Evolutionary conservation across 2,797 vertebrate species (phyloP).

Genomic region (Apodemus agrarius): DNA sequence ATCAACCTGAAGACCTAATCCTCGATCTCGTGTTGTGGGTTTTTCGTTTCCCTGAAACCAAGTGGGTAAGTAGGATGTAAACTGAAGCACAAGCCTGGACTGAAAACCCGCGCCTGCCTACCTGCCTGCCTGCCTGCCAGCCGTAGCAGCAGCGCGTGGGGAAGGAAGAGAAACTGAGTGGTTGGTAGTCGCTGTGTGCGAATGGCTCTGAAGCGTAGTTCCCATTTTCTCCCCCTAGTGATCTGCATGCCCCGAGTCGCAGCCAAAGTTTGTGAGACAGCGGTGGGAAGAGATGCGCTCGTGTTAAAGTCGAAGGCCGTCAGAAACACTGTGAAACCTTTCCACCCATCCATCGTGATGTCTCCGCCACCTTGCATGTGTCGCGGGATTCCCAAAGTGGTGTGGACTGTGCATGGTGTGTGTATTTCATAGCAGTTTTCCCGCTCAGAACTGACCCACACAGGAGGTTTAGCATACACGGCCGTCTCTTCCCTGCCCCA

Average conservation of each 20-base stretch:
- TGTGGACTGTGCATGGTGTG: constrained; percentile 80
- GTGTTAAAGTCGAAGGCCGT: constrained; percentile 86
- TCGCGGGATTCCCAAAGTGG: constrained; percentile 78
- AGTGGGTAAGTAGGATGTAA: constrained; percentile 67
- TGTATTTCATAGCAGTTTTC: constrained; percentile 76
- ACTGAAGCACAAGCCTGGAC: constrained; percentile 81
- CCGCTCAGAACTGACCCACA: constrained; percentile 77
- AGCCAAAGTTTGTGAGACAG: constrained; percentile 84
- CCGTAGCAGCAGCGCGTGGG: no score
- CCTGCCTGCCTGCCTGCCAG: no score
- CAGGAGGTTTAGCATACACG: constrained; percentile 44
- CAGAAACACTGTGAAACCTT: constrained; percentile 88
- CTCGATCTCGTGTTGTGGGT: constrained; percentile 75
- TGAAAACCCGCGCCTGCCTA: not conserved
- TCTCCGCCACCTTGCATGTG: constrained; percentile 85
- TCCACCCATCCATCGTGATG: constrained; percentile 78
- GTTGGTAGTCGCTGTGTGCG: constrained; percentile 71
- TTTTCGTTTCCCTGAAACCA: constrained; percentile 72
- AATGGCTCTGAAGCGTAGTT: constrained; percentile 71
- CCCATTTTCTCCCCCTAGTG: constrained; percentile 79
- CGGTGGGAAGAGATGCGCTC: constrained; percentile 85
- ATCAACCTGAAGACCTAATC: constrained; percentile 80
- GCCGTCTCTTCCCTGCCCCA: constrained; percentile 31
- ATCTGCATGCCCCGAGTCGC: constrained; percentile 87
- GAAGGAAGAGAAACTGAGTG: constrained; percentile 60